Conservation (phyloP, 2,113 vertebrate genomes). For the Barnardius zonarius region DNA sequence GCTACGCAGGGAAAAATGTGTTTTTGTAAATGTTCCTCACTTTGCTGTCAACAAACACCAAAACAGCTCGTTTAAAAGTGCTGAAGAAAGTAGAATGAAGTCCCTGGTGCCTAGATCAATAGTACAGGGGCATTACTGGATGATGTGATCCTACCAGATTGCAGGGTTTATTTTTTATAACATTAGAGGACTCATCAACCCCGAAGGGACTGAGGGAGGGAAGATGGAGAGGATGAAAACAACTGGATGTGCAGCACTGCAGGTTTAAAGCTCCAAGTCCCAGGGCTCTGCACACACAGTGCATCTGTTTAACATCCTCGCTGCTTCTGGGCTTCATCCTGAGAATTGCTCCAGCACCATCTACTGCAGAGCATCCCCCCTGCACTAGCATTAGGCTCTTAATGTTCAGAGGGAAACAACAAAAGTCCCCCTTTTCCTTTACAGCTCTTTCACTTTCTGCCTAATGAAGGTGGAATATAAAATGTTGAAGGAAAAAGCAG, state of each 20-base stretch:
- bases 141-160: background rate
- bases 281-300: background rate
- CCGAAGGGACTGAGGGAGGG: background rate
- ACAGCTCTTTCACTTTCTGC: background rate
- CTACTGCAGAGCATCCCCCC: background rate
- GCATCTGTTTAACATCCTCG: slow-evolving; percentile 17
- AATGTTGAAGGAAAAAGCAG: slow-evolving; percentile 37
- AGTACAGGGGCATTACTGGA: background rate
- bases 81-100: background rate
- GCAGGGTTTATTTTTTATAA: background rate
- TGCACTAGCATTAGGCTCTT: background rate
- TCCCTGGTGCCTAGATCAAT: background rate
- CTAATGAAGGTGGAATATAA: slow-evolving; percentile 54
- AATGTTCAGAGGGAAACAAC: slow-evolving; percentile 9
- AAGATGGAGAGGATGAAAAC: background rate
- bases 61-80: background rate
- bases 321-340: background rate
- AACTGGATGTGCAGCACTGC: background rate
- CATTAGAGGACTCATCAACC: background rate
- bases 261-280: slow-evolving; percentile 2
- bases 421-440: slow-evolving; percentile 22
- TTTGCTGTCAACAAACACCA: background rate
- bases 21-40: background rate
- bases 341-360: background rate
- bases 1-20: background rate